phyloP scores from a whole-genome alignment of 1,140 invertebrate genomes.

The Drosophila kanapiae region DNA sequence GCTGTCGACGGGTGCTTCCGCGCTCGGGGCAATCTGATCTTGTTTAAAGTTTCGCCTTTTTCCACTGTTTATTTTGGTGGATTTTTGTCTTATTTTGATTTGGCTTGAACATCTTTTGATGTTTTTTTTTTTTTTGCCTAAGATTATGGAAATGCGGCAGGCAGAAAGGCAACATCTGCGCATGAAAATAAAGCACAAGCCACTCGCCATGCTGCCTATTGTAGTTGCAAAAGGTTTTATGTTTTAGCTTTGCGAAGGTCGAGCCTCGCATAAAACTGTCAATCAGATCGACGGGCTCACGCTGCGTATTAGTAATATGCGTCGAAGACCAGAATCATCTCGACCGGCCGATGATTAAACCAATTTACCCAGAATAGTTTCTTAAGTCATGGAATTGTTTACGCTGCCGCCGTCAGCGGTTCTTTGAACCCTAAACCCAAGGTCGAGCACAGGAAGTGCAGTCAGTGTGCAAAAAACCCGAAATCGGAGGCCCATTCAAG shows the following conservation, averaged over 20 bases:
- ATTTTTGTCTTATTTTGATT: conserved; percentile 54
- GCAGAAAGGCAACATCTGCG: conserved; percentile 38
- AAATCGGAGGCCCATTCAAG: conserved; percentile 64
- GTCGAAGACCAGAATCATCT: conserved; percentile 22
- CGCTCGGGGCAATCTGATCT: conserved; percentile 42
- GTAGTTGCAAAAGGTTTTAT: conserved; percentile 59
- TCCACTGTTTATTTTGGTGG: conserved; percentile 27
- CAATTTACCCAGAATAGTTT: conserved; percentile 41
- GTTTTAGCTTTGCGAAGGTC: conserved; percentile 59
- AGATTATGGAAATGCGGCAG: conserved; percentile 68
- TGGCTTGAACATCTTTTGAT: conserved; percentile 46
- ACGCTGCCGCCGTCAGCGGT: conserved; percentile 11
- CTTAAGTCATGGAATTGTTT: conserved; percentile 17
- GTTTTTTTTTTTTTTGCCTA: conserved; percentile 35
- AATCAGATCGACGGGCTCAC: conserved; percentile 54
- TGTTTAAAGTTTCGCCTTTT: conserved; percentile 35
- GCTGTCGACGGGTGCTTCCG: conserved; percentile 52
- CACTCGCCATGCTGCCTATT: conserved; percentile 48
- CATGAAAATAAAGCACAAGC: conserved; percentile 30
- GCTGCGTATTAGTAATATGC: conserved; percentile 55
- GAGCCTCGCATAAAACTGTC: conserved; percentile 56
- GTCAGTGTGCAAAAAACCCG: conserved; percentile 49
- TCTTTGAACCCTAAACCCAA: conserved; percentile 62
- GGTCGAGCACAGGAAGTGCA: conserved; percentile 73
- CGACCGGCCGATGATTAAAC: conserved; percentile 38